Evolutionary conservation across 2,797 vertebrate genomes (phyloP).

Genomic region (Acrossocheilus fasciatus): DNA sequence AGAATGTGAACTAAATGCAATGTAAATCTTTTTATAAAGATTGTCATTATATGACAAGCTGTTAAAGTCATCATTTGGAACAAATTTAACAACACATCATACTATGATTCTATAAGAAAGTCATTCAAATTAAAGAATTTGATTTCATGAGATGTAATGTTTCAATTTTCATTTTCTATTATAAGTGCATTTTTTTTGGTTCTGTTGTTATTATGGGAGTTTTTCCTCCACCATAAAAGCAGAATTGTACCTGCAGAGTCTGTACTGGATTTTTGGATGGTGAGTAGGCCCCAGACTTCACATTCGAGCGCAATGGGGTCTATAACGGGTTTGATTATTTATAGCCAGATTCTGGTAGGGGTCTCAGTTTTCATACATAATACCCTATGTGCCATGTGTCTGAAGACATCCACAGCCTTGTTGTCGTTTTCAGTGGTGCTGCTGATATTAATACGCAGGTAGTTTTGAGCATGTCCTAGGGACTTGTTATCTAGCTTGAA

Average conservation of each 20-base stretch:
- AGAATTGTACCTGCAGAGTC: neutral
- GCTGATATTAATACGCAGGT: neutral
- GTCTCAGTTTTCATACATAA: neutral
- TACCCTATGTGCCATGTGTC: neutral
- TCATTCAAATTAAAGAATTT: neutral
- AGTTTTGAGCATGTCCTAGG: neutral
- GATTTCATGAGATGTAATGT: neutral
- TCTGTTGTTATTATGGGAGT: neutral
- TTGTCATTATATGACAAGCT: neutral
- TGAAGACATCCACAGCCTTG: neutral
- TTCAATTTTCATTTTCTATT: too few species aligned
- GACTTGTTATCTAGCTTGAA: neutral
- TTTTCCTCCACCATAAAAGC: neutral
- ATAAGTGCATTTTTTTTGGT: too few species aligned
- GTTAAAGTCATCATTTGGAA: neutral
- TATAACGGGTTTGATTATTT: neutral
- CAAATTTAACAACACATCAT: neutral
- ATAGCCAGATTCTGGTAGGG: neutral
- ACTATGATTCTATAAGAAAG: neutral
- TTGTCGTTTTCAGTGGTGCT: neutral
- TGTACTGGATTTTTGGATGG: neutral
- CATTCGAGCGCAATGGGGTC: neutral
- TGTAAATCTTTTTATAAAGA: neutral
- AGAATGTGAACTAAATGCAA: neutral
- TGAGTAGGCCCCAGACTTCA: neutral